Conservation (phyloP, 2,113 vertebrate genomes). For the Eulacestoma nigropectus region DNA sequence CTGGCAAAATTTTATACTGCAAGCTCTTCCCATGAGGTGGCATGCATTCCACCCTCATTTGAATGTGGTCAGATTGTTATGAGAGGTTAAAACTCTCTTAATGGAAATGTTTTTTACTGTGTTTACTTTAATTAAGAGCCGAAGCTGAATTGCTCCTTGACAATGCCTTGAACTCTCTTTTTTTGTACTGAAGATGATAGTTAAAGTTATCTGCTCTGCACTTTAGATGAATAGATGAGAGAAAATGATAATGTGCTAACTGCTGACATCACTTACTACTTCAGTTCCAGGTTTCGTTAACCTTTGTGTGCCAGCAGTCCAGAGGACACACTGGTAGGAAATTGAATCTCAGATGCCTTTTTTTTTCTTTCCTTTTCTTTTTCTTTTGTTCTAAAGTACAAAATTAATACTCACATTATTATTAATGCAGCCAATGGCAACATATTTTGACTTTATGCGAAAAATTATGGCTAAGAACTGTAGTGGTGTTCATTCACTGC, state of each 20-base stretch:
- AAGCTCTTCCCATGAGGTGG: not conserved
- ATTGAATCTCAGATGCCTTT: not conserved
- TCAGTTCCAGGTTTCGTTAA: not conserved
- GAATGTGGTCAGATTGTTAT: constrained; percentile 26
- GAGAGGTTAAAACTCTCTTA: constrained; percentile 35
- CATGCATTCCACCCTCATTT: constrained; percentile 17
- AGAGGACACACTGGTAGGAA: not conserved
- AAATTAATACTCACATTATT: not conserved
- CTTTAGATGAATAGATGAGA: not conserved
- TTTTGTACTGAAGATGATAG: not conserved
- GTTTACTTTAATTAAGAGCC: constrained; percentile 64
- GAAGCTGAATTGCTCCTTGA: not conserved
- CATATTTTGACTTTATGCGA: not conserved
- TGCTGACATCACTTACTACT: not conserved
- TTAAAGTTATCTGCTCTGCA: not conserved
- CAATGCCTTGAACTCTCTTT: not conserved
- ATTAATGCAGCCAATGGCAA: not conserved
- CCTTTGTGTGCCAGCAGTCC: not conserved
- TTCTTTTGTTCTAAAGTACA: not conserved
- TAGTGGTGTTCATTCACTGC: not conserved
- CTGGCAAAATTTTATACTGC: not conserved
- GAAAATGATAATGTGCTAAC: not conserved
- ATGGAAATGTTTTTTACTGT: constrained; percentile 10
- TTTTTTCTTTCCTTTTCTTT: not conserved
- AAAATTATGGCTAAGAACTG: not conserved